These are phyloP conservation scores for Eretmocerus hayati DNA, from an alignment of 2,888 invertebrate species.

Conservation along the genomic window DNA sequence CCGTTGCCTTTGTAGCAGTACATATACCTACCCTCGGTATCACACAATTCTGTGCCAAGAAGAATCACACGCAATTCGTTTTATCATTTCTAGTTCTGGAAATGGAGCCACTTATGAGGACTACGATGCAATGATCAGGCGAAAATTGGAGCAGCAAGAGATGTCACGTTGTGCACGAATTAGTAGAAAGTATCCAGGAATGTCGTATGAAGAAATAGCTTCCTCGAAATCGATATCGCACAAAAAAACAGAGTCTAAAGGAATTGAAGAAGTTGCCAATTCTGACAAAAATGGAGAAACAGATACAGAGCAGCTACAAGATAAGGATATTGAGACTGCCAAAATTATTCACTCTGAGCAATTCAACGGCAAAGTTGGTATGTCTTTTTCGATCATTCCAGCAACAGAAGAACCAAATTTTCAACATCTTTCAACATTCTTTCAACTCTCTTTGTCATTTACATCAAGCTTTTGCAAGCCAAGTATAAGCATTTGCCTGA, in stretches of 20 bases:
- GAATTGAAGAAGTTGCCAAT: constrained; percentile 32
- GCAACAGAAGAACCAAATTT: background rate
- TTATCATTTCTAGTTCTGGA: constrained; percentile 30
- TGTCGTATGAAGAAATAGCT: constrained; percentile 45
- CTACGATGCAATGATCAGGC: constrained; percentile 44
- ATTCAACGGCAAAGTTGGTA: constrained; percentile 46
- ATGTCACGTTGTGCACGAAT: constrained; percentile 33
- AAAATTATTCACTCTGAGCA: constrained; percentile 49
- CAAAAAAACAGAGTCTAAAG: constrained; percentile 28
- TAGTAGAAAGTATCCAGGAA: constrained; percentile 40
- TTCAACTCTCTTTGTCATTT: too few relatives aligned
- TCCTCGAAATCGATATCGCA: constrained; percentile 35
- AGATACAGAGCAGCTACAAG: constrained; percentile 41
- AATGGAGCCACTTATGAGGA: constrained; percentile 44
- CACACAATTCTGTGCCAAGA: too few relatives aligned
- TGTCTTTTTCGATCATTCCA: constrained; percentile 15
- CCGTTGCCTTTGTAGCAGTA: too few relatives aligned
- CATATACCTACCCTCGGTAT: too few relatives aligned
- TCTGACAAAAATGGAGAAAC: constrained; percentile 39
- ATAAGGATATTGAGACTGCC: constrained; percentile 43
- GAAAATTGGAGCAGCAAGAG: constrained; percentile 41
- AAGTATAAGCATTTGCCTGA: too few relatives aligned
- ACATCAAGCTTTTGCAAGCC: too few relatives aligned
- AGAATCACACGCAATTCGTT: background rate
- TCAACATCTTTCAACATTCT: background rate